phyloP scores from a whole-genome alignment of 2,113 vertebrate species.

The Perca fluviatilis region DNA sequence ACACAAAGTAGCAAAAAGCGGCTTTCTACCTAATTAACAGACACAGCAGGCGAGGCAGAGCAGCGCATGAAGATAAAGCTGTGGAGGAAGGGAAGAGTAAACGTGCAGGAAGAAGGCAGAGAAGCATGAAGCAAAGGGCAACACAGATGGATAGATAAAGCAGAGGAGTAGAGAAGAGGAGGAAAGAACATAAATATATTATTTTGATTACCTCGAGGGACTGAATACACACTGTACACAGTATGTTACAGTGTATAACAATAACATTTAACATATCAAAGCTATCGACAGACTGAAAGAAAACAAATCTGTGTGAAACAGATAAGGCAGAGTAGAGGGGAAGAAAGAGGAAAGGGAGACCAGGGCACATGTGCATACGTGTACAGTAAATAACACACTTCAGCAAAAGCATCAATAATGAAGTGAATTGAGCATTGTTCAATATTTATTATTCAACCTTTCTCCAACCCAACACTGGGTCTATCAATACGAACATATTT shows the following conservation, averaged over 20 bases:
- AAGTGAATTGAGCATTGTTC: slow-evolving; percentile 9
- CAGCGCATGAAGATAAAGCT: slow-evolving; percentile 41
- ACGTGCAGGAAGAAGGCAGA: slow-evolving; percentile 38
- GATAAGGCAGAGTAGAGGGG: not conserved
- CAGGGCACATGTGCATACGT: not conserved
- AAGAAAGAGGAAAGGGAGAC: not conserved
- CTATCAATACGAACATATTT: too few relatives aligned
- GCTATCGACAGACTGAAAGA: not conserved
- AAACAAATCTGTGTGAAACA: not conserved
- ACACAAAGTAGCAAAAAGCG: slow-evolving; percentile 17
- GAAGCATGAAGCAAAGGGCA: slow-evolving; percentile 57
- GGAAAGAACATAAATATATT: slow-evolving; percentile 31
- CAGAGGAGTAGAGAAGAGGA: slow-evolving; percentile 29
- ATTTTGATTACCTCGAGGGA: slow-evolving; percentile 27
- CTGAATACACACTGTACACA: slow-evolving; percentile 25
- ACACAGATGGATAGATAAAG: slow-evolving; percentile 51
- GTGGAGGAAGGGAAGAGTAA: slow-evolving; percentile 33
- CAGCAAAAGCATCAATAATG: slow-evolving; percentile 11
- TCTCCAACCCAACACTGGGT: not conserved
- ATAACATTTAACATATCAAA: slow-evolving; percentile 24
- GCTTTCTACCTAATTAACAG: slow-evolving; percentile 64
- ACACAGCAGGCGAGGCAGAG: slow-evolving; percentile 51
- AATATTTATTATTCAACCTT: slow-evolving; percentile 13
- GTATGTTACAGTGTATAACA: slow-evolving; percentile 20
- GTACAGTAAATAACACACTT: not conserved